Conservation (phyloP, 1,140 invertebrate genomes). For the Zeugodacus cucurbitae region DNA sequence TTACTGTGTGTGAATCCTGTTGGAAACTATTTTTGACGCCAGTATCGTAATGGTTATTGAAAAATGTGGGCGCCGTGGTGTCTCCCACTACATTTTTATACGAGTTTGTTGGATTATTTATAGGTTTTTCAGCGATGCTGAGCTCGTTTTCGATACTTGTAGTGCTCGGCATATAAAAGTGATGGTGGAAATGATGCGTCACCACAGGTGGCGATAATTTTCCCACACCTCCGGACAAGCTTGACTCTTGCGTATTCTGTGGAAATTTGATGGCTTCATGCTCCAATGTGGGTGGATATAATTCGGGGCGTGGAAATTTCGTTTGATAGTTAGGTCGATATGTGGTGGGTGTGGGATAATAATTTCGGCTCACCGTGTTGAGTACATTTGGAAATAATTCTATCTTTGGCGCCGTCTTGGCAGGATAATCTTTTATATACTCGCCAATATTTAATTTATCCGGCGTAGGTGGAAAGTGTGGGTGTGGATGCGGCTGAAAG, state of each 20-base stretch:
- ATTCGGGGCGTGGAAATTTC: constrained; percentile 50
- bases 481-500: constrained; percentile 51
- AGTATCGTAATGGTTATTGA: neutral
- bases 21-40: neutral
- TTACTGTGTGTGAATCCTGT: neutral
- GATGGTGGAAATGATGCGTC: constrained; percentile 66
- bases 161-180: constrained; percentile 61
- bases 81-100: neutral
- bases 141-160: neutral
- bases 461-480: constrained; percentile 43
- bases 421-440: constrained; percentile 49
- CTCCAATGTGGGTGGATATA: constrained; percentile 32
- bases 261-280: constrained; percentile 34
- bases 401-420: constrained; percentile 49
- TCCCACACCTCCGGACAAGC: neutral
- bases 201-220: constrained; percentile 44
- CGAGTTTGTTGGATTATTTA: constrained; percentile 41
- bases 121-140: neutral
- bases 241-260: neutral
- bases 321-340: constrained; percentile 56
- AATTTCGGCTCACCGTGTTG: constrained; percentile 46
- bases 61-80: neutral
- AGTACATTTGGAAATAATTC: constrained; percentile 54
- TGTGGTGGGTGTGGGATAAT: constrained; percentile 55
- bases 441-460: constrained; percentile 59